Base-by-base conservation (phyloP, 2,888 invertebrate species). In the Drosophila borborema region DNA sequence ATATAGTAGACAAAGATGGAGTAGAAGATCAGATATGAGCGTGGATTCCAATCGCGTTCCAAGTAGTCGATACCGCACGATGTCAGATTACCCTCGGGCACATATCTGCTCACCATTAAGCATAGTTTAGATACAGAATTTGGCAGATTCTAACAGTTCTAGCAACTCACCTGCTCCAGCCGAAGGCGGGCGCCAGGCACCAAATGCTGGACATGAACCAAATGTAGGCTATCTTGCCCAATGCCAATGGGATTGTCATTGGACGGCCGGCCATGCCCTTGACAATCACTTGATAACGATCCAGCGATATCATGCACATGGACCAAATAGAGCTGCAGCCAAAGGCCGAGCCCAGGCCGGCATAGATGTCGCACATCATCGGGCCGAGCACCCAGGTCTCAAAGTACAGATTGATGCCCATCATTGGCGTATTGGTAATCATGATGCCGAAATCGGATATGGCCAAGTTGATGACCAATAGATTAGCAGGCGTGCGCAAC, bases 241-340 rank as follows among this genome's bases (percentile, higher is more conserved):
- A 93, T 46, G 97, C 97, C 77, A 96, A 95, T 85, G 96, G 97
- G 90, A 96, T 96, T 60, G 96, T 96, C 95, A 98, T 94, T 31
- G 97, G 97, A 87, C 96, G 96, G 16, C 96, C 98, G 62, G 97
- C 95, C 86, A 98, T 94, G 84, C 98, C 97, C 93, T 97, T 97
- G 45, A 98, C 98, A 91, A 98, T 98, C 67, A 98, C 98, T 92
- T 97, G 97, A 94, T 98, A 98, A 83, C 98, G 95, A 93, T 98
- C 98, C 90, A 98, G 95, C 66, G 98, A 97, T 84, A 98, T 98
- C 95, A 96, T 96, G 18, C 96, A 96, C 97, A 98, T 97, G 38
- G 97, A 96, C 97, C 98, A 98, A 91, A 98, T 98, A 70, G 98
- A 98, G 84, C 95, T 95, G 92, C 97, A 97, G 72, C 98, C 98